Conservation (phyloP, 2,888 invertebrate species). For the Stenoptilia bipunctidactyla region DNA sequence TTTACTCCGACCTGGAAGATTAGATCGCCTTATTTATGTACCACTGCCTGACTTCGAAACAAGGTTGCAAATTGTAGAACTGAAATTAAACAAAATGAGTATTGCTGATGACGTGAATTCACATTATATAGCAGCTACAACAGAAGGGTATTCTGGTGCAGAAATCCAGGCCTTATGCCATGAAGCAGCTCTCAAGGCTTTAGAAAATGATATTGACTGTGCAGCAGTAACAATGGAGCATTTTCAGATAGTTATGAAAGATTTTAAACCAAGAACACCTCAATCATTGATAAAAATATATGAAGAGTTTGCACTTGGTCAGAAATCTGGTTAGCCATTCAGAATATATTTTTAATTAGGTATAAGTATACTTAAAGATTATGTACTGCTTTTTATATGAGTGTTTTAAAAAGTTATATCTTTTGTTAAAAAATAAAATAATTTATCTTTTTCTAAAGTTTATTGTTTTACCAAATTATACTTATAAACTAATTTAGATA, state of each 20-base stretch:
- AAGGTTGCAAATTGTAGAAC: conserved; percentile 83
- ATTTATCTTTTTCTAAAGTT: no score
- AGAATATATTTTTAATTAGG: conserved; percentile 2
- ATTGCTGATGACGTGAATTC: conserved; percentile 74
- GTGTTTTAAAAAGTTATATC: no score
- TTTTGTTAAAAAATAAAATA: no score
- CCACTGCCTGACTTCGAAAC: conserved; percentile 88
- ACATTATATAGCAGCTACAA: conserved; percentile 75
- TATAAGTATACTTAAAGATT: conserved; percentile 16
- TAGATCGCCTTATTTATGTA: conserved; percentile 94
- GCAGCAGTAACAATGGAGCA: conserved; percentile 74
- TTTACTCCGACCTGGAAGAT: conserved; percentile 88
- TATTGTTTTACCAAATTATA: no score
- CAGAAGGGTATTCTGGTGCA: conserved; percentile 92
- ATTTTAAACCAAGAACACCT: conserved; percentile 84
- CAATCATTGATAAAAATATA: conserved; percentile 79
- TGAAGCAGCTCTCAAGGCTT: conserved; percentile 89
- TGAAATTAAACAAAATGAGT: conserved; percentile 84
- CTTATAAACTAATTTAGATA: no score
- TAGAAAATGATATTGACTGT: conserved; percentile 81
- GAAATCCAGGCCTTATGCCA: conserved; percentile 92
- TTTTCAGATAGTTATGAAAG: conserved; percentile 79
- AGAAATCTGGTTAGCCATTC: conserved; percentile 32
- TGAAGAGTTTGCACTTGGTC: conserved; percentile 70
- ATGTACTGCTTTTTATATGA: background rate